Conservation (phyloP, 2,888 invertebrate species). For the Thymelicus lineola region DNA sequence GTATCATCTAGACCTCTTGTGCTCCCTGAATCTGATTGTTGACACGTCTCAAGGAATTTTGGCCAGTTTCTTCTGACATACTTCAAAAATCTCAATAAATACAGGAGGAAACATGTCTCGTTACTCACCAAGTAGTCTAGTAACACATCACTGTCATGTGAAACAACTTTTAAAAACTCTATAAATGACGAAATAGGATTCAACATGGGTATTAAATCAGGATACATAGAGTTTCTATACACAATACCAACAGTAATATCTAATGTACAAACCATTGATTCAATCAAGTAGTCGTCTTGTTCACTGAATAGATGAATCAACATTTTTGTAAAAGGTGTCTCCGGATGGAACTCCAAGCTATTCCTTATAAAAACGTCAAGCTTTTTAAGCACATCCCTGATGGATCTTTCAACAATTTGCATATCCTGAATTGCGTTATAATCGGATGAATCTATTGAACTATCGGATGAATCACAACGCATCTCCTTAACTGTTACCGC, state of each 20-base stretch:
- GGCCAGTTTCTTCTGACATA: constrained; percentile 93
- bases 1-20: constrained; percentile 89
- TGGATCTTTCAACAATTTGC: constrained; percentile 94
- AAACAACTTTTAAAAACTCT: constrained; percentile 93
- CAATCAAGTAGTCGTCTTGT: constrained; percentile 95
- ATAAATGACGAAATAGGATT: constrained; percentile 95
- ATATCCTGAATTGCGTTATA: constrained; percentile 95
- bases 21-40: constrained; percentile 84
- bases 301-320: constrained; percentile 95
- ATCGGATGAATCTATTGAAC: constrained; percentile 93
- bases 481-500: constrained; percentile 96
- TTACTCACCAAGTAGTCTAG: constrained; percentile 95
- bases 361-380: constrained; percentile 93
- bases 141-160: constrained; percentile 92
- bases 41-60: constrained; percentile 92
- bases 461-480: constrained; percentile 93
- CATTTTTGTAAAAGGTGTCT: constrained; percentile 94
- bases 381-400: constrained; percentile 92
- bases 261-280: constrained; percentile 96
- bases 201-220: constrained; percentile 92
- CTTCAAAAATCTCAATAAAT: constrained; percentile 93
- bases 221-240: constrained; percentile 91
- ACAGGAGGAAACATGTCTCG: constrained; percentile 95
- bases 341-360: constrained; percentile 93
- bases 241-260: constrained; percentile 95